phyloP scores from a whole-genome alignment of 2,797 vertebrate genomes.

The Lemur catta region DNA sequence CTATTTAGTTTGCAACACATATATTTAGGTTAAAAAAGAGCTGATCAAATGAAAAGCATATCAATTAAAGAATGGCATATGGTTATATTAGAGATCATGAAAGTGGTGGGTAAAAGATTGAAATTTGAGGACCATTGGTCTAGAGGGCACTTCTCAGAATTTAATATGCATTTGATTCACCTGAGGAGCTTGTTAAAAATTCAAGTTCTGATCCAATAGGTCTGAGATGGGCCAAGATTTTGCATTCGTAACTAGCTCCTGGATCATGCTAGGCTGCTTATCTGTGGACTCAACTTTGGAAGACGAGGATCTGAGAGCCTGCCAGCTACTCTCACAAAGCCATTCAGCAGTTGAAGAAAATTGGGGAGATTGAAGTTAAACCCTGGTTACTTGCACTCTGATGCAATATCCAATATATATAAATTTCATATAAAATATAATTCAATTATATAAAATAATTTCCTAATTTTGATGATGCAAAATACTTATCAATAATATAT shows the following conservation, averaged over 20 bases:
- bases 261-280: rapidly evolving
- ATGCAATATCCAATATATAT: rapidly evolving
- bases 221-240: rapidly evolving
- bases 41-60: not conserved
- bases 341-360: not conserved
- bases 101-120: not conserved
- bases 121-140: not conserved
- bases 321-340: not conserved
- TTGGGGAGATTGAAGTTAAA: not conserved
- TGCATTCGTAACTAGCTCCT: not conserved
- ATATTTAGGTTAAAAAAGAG: not conserved
- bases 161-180: not conserved
- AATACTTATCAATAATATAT: not conserved
- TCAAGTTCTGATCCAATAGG: not conserved
- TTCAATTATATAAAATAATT: not conserved
- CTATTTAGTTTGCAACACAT: not conserved
- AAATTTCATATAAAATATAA: not conserved
- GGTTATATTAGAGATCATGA: not conserved
- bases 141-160: not conserved
- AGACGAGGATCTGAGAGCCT: not conserved
- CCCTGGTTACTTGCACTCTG: not conserved
- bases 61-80: not conserved
- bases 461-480: not conserved
- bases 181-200: not conserved
- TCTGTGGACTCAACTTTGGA: not conserved